These are phyloP conservation scores for Eupithecia subfuscata DNA, from an alignment of 2,888 invertebrate species.

Conservation along the genomic window DNA sequence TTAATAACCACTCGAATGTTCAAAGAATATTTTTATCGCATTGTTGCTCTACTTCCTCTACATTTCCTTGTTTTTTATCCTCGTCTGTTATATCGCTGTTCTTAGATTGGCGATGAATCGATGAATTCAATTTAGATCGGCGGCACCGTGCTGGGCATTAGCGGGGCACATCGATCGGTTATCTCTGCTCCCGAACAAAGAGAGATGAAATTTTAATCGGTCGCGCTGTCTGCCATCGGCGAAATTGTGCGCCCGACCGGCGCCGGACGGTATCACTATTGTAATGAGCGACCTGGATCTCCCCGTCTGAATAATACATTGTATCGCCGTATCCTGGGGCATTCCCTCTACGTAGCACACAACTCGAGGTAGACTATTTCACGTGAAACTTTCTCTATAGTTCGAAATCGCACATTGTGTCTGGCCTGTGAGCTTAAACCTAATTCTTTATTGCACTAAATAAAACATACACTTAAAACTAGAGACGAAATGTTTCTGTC, in stretches of 20 bases:
- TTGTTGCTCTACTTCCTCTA: conserved; percentile 7
- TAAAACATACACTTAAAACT: too few species aligned
- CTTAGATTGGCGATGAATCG: conserved; percentile 48
- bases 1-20: conserved; percentile 3
- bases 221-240: conserved; percentile 70
- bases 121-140: conserved; percentile 70
- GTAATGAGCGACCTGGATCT: conserved; percentile 64
- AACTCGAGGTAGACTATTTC: conserved; percentile 40
- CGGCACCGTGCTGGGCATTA: conserved; percentile 65
- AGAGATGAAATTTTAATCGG: conserved; percentile 82
- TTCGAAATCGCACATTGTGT: neutral
- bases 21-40: conserved; percentile 14
- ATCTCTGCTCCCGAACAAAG: conserved; percentile 74
- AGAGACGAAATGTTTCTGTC: neutral
- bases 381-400: conserved; percentile 2
- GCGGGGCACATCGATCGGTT: conserved; percentile 73
- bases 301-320: conserved; percentile 63
- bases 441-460: too few species aligned
- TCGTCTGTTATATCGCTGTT: conserved; percentile 35
- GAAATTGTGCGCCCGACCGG: conserved; percentile 67
- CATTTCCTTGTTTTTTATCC: conserved; percentile 42
- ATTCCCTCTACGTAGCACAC: conserved; percentile 34
- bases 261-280: conserved; percentile 56
- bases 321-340: conserved; percentile 37
- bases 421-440: neutral